These are phyloP conservation scores for Hyperoplus immaculatus DNA, from an alignment of 2,797 vertebrate genomes.

Conservation along the genomic window DNA sequence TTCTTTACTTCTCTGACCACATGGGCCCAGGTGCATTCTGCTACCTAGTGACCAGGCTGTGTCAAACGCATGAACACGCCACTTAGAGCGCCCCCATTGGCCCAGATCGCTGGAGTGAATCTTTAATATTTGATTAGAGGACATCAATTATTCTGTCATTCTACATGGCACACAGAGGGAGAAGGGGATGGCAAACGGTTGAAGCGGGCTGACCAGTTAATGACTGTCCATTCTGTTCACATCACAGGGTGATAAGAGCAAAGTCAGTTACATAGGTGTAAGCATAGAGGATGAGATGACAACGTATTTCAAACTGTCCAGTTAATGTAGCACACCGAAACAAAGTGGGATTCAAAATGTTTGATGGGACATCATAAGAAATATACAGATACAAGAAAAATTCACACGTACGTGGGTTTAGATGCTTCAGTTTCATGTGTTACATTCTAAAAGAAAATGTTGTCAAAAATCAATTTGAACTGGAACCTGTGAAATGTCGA, in stretches of 20 bases:
- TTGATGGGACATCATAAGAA: constrained; percentile 45
- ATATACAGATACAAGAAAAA: constrained; percentile 56
- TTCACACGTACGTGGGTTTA: constrained; percentile 55
- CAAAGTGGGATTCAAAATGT: constrained; percentile 48
- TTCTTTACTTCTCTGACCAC: constrained; percentile 32
- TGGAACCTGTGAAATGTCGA: constrained; percentile 79
- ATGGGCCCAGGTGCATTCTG: constrained; percentile 50
- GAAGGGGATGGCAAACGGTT: constrained; percentile 34
- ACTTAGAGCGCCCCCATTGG: constrained; percentile 58
- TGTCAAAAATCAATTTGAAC: constrained; percentile 68
- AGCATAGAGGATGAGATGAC: constrained; percentile 14
- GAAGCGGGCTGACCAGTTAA: constrained; percentile 71
- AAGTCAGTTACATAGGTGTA: constrained; percentile 31
- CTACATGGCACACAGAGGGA: constrained; percentile 52
- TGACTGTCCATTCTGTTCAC: constrained; percentile 57
- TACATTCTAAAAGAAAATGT: constrained; percentile 43
- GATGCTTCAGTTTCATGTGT: constrained; percentile 68
- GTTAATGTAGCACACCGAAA: constrained; percentile 62
- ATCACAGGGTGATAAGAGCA: constrained; percentile 29
- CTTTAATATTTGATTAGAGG: constrained; percentile 90
- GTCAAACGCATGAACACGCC: constrained; percentile 35
- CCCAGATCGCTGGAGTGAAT: constrained; percentile 74
- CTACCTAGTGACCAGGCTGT: constrained; percentile 52
- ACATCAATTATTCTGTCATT: constrained; percentile 73
- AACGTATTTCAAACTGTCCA: constrained; percentile 57